A percentile compares a stretch with the other conserved stretches of the same genome.
Conservation (phyloP, 2,888 invertebrate genomes). For the Cheilosia urbana region DNA sequence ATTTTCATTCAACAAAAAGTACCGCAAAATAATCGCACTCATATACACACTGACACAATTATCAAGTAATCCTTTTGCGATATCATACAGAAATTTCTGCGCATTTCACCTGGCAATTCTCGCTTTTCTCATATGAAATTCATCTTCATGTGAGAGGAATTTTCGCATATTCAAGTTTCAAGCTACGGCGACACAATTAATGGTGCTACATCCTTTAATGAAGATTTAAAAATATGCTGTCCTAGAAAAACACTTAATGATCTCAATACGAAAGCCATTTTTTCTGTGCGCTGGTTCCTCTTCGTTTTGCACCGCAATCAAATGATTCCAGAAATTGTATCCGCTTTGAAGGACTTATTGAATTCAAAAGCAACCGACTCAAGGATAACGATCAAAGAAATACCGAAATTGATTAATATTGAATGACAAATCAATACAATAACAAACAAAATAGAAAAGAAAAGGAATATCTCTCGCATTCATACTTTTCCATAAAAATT, state of each 20-base stretch:
- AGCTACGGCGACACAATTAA: slow-evolving; percentile 9
- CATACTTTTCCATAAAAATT: slow-evolving; percentile 31
- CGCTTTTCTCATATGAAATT: neutral
- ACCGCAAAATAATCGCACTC: neutral
- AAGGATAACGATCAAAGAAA: slow-evolving; percentile 46
- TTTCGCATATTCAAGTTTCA: slow-evolving; percentile 16
- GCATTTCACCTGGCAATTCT: slow-evolving; percentile 34
- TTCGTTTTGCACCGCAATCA: slow-evolving; percentile 4
- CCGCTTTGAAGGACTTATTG: slow-evolving; percentile 12
- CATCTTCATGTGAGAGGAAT: neutral
- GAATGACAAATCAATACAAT: slow-evolving; percentile 54
- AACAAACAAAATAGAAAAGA: too few species aligned
- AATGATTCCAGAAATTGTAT: slow-evolving; percentile 6
- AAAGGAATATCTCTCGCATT: slow-evolving; percentile 12
- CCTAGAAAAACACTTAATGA: slow-evolving; percentile 18
- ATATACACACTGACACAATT: neutral
- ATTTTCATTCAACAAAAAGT: slow-evolving; percentile 2
- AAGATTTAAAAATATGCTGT: slow-evolving; percentile 18
- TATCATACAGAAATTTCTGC: slow-evolving; percentile 5
- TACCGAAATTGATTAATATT: slow-evolving; percentile 60
- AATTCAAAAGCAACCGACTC: slow-evolving; percentile 37
- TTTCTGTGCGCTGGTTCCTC: neutral
- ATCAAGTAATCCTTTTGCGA: slow-evolving; percentile 2
- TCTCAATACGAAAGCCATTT: slow-evolving; percentile 8
- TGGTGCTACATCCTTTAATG: slow-evolving; percentile 31